phyloP scores from a whole-genome alignment of 1,140 invertebrate genomes.

The Brachionus calyciflorus region DNA sequence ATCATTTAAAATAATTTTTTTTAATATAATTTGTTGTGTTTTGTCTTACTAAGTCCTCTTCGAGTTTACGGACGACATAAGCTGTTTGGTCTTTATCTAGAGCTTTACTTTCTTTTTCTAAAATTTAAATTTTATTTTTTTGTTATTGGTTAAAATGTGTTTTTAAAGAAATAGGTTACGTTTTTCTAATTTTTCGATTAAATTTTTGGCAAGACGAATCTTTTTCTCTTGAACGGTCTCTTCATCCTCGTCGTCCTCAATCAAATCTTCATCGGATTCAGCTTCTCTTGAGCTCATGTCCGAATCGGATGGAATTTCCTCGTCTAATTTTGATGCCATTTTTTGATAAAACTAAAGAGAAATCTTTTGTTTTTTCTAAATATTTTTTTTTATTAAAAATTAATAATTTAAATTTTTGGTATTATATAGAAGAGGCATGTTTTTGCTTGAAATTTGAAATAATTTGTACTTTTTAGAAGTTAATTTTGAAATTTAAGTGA shows the following conservation, averaged over 20 bases:
- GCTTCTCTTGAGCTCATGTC: slow-evolving; percentile 17
- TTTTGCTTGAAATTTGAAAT: not conserved
- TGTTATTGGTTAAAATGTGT: slow-evolving; percentile 36
- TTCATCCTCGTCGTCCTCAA: slow-evolving; percentile 58
- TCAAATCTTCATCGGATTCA: not conserved
- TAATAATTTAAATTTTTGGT: not conserved
- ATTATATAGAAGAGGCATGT: slow-evolving; percentile 22
- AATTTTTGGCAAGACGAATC: slow-evolving; percentile 79
- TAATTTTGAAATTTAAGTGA: not conserved
- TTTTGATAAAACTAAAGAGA: not conserved
- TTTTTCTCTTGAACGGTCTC: slow-evolving; percentile 83
- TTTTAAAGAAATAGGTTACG: slow-evolving; percentile 48
- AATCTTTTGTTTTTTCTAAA: not conserved
- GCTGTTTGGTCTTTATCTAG: slow-evolving; percentile 64
- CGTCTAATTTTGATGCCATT: slow-evolving; percentile 35
- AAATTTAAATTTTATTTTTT: slow-evolving; percentile 45
- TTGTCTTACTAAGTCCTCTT: slow-evolving; percentile 70
- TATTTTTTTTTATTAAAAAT: not conserved
- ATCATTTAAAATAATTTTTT: not conserved
- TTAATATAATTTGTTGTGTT: not conserved
- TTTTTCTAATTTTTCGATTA: slow-evolving; percentile 73
- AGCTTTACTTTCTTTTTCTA: slow-evolving; percentile 70
- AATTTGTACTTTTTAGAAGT: slow-evolving; percentile 8
- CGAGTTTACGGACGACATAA: slow-evolving; percentile 68
- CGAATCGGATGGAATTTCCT: slow-evolving; percentile 40